Evolutionary conservation across 1,140 invertebrate species (phyloP), one percentile per base, ranked within the genome.

Genomic region (Aphelinus certus): DNA sequence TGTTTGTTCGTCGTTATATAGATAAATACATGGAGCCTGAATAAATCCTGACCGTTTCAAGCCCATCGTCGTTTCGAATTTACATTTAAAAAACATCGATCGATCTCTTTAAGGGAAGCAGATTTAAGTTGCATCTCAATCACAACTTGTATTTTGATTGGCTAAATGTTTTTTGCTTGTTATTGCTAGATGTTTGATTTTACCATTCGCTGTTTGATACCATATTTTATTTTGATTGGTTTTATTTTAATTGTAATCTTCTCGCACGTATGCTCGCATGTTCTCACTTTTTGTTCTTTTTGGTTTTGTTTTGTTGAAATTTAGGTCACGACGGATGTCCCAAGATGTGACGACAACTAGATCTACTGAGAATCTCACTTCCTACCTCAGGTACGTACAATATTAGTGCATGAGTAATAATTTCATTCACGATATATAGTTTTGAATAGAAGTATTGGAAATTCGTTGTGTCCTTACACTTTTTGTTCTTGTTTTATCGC

Each of bases 321-420:
- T 3, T 78, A 88, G 87, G 92, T 93, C 93, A 90, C 92, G 93
- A 83, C 92, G 93, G 82, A 92, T 93, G 84, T 94, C 93, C 81
- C 93, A 94, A 89, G 93, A 95, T 88, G 89, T 90, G 76, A 82
- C 83, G 26, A 82, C 84, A 42, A 81, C 86, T 69, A 85, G 83
- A 80, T 88, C 87, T 4, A 87, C 86, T 10, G 87, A 88, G 62
- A 87, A 86, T 75, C 82, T 88, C 3, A 71, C 83, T 43, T 60
- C 81, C 51, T 86, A 84, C 49, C 85, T 83, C 82, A 87, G 86
- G 87, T 88, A 82, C 64, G 86, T 83, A 64, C 26, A 26, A 26
- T 26, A 26, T 26, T 26, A 26, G 26, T 26, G 26, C 26, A 26
- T 26, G 26, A 26, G 26, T 26, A 26, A 56, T 7, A 4, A 3